Evolutionary conservation across 2,113 vertebrate genomes (phyloP).

Genomic region (Hypocryptadius cinnamomeus): DNA sequence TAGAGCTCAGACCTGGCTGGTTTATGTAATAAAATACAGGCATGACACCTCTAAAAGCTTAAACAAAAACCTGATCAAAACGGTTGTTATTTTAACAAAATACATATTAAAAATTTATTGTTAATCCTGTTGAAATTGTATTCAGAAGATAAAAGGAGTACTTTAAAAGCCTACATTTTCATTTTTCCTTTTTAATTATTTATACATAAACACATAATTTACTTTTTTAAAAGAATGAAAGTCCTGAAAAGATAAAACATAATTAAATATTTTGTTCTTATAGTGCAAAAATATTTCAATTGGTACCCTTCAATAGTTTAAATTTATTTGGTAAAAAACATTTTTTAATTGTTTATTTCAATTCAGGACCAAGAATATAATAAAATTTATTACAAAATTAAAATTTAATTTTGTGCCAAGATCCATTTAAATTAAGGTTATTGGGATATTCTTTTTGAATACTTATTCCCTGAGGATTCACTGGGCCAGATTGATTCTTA

Average conservation of each 20-base stretch:
- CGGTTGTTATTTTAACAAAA: background rate
- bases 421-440: background rate
- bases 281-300: background rate
- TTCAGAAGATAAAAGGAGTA: background rate
- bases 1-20: background rate
- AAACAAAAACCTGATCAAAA: background rate
- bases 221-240: background rate
- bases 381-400: background rate
- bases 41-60: background rate
- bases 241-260: background rate
- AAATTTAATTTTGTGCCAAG: background rate
- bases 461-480: background rate
- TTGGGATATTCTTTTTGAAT: background rate
- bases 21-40: background rate
- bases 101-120: background rate
- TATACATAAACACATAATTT: background rate
- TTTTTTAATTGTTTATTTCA: background rate
- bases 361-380: background rate
- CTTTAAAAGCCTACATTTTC: background rate
- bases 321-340: background rate
- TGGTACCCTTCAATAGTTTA: fast-evolving
- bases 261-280: background rate
- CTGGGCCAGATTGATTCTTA: background rate
- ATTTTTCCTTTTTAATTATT: background rate
- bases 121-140: background rate